Base-by-base conservation (phyloP, 2,888 invertebrate genomes). In the Cephus sareptanus region DNA sequence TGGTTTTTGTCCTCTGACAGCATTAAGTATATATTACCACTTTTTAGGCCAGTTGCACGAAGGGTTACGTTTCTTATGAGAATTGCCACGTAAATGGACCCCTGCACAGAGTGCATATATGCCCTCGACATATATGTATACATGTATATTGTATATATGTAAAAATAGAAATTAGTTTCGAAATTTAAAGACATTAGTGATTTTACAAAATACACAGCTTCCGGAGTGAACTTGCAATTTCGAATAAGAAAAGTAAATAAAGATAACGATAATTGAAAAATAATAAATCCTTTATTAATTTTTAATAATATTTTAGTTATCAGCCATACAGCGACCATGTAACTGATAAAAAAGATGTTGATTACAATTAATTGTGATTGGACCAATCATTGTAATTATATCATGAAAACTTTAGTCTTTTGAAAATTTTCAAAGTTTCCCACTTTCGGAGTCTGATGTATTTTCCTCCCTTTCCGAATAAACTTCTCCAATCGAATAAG, bases 1-100 rank as follows among this genome's bases (percentile, higher is more conserved):
- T 81, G 81, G 83, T 81, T 81, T 83, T 80, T 80, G 81, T 77
- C 81, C 80, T 80, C 78, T 76, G 76, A 75, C 81, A 75, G 73
- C 80, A 81, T 83, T 80, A 83, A 79, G 75, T 79, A 79, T 78
- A 68, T 79, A 81, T 79, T 78, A 80, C 79, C 80, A 74, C 78
- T 82, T 83, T 79, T 80, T 80, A 75, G 23, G 74, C 34, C 13
- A 35, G 40, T 33, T 37, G 40, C 77, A 74, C 74, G 77, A 81
- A 75, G 77, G 76, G 74, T 76, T 79, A 12, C 30, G 71, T 71
- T 71, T 71, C 71, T 71, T 71, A 71, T 34, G 71, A 34, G 34
- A 34, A 34, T 71, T 34, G 71, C 31, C 71, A 31, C 71, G 71
- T 71, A 71, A 71, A 71, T 34, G 31, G 71, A 40, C 40, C 76